phyloP scores from a whole-genome alignment of 1,140 invertebrate species.

The Psix sp. region DNA sequence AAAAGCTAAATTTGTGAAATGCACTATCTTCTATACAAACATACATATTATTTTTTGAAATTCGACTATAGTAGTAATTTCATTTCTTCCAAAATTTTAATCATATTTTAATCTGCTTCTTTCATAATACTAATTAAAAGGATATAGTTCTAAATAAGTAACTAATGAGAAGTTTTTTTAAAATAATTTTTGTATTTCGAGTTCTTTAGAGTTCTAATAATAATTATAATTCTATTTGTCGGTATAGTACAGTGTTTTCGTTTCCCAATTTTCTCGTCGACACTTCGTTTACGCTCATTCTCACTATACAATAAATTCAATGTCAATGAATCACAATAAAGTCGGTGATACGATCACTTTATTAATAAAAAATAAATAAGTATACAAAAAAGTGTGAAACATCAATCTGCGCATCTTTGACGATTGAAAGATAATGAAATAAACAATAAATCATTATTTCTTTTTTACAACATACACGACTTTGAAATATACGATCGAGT shows the following conservation, averaged over 20 bases:
- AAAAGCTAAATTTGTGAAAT: no score
- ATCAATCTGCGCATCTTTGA: conserved; percentile 8
- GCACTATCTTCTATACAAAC: no score
- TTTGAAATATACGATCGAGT: no score
- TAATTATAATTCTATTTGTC: conserved; percentile 59
- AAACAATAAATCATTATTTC: no score
- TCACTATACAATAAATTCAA: conserved; percentile 48
- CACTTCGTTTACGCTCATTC: conserved; percentile 51
- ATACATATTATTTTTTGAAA: no score
- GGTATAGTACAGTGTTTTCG: conserved; percentile 69
- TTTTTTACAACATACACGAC: no score
- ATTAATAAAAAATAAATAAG: conserved; percentile 28
- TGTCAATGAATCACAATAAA: conserved; percentile 63
- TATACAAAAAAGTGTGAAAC: conserved; percentile 13
- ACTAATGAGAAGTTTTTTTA: conserved; percentile 55
- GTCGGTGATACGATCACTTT: conserved; percentile 28
- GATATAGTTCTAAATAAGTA: no score
- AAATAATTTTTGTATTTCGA: conserved; percentile 73
- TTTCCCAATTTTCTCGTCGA: conserved; percentile 44
- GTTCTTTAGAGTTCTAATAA: conserved; percentile 66
- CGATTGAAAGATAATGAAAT: not conserved
- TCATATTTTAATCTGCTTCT: no score
- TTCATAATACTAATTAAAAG: no score
- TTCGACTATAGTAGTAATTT: not conserved
- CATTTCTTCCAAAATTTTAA: not conserved